phyloP scores from a whole-genome alignment of 2,113 vertebrate species.

The Oxyruncus cristatus region DNA sequence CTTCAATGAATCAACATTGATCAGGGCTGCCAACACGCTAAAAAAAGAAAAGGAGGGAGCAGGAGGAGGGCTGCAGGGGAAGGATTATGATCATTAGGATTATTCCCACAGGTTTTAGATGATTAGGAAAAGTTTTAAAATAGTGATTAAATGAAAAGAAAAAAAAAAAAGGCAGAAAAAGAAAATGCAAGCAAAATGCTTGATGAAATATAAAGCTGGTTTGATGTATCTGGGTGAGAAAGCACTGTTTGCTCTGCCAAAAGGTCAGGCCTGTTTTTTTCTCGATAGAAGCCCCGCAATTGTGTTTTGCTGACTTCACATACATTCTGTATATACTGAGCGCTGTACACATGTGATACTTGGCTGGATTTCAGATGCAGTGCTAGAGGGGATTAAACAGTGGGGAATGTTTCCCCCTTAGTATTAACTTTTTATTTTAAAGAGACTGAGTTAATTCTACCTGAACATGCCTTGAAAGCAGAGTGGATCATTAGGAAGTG shows the following conservation, averaged over 20 bases:
- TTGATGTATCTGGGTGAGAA: neutral
- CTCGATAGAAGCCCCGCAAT: neutral
- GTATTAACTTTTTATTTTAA: neutral
- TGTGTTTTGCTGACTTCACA: conserved; percentile 52
- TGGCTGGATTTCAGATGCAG: conserved; percentile 49
- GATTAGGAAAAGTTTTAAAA: conserved; percentile 53
- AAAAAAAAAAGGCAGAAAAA: neutral
- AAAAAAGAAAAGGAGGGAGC: conserved; percentile 8
- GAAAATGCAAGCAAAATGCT: neutral
- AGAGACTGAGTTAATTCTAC: neutral
- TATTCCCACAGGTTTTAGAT: conserved; percentile 57
- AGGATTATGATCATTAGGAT: conserved; percentile 38
- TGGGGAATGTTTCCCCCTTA: neutral
- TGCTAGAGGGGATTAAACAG: neutral
- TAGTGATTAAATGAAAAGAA: conserved; percentile 1
- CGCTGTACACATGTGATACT: conserved; percentile 5
- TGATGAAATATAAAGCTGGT: neutral
- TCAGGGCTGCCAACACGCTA: conserved; percentile 46
- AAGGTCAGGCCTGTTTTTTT: conserved; percentile 30
- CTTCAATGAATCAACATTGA: conserved; percentile 65
- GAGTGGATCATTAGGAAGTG: neutral
- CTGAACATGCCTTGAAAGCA: neutral
- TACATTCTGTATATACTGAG: neutral
- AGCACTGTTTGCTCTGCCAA: conserved; percentile 21
- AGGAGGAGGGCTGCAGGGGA: neutral